Evolutionary conservation across 2,113 vertebrate genomes (phyloP), one percentile per base, ranked within the genome.

Genomic region (Gobiocypris rarus): DNA sequence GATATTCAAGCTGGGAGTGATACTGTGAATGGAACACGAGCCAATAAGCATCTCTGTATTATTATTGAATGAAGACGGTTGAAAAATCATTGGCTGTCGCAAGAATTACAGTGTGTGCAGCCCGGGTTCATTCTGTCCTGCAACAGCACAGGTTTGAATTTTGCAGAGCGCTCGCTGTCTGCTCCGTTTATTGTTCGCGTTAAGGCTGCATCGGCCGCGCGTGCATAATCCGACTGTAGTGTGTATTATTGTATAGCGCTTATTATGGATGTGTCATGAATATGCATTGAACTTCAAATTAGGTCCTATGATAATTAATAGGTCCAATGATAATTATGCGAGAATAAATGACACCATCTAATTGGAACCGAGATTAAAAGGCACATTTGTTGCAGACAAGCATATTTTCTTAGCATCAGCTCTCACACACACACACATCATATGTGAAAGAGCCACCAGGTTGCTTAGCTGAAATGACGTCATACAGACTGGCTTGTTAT

Each of bases 401-500:
- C 52, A 9, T 63, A n/a, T 79, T 79, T 79, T 28, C 73, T 71
- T 41, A 24, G n/a, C 69, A 54, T 28, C 24, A 5, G 45, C 45
- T 75, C 31, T 58, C 7, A 9, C n/a, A 80, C 59, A 9, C n/a
- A 80, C 59, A 67, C 59, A 67, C 78, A 75, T 28, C 24, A 70
- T 70, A 13, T 24, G 58, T 83, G 28, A 81, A 48, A 59, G 74
- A 83, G 63, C 45, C 63, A 59, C 79, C 52, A 63, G 56, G 75
- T 56, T 74, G 69, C 69, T 84, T 28, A 3, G 41, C 17, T 81
- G 76, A n/a, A 52, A 79, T 86, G 82, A 86, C 76, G 85, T 86
- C 85, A 86, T 63, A 43, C 45, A 65, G 58, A 48, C 65, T 71
- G 43, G 54, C 78, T 61, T 43, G 83, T 74, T 80, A 80, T 41